Conservation (phyloP, 2,888 invertebrate genomes). For the Ochropacha duplaris region DNA sequence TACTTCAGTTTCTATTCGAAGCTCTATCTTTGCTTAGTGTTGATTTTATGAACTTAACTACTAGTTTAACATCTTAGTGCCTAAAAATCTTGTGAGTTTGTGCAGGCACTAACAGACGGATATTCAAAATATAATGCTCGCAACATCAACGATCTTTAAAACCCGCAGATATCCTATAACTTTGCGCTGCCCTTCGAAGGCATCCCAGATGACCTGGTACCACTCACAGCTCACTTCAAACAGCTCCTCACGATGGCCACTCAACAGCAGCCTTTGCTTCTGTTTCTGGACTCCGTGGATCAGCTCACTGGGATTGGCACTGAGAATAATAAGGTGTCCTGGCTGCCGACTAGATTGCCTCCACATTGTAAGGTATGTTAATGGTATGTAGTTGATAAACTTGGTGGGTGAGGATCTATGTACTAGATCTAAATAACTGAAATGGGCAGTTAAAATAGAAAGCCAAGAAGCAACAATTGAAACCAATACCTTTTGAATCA, state of each 20-base stretch:
- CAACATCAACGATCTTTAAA: not conserved
- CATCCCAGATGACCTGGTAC: slow-evolving; percentile 97
- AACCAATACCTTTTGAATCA: no score
- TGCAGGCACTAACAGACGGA: no score
- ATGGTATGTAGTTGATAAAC: no score
- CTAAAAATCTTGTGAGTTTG: no score
- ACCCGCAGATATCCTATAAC: slow-evolving; percentile 92
- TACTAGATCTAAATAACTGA: no score
- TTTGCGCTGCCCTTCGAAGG: slow-evolving; percentile 95
- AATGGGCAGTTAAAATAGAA: no score
- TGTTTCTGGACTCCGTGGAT: slow-evolving; percentile 98
- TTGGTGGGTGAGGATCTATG: no score
- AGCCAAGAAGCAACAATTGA: no score
- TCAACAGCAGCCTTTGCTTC: slow-evolving; percentile 91
- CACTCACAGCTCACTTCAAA: slow-evolving; percentile 97
- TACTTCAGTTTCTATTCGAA: no score
- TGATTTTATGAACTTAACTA: no score
- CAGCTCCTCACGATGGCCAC: slow-evolving; percentile 93
- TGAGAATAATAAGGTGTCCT: slow-evolving; percentile 97
- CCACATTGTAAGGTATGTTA: slow-evolving; percentile 90
- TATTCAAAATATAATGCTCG: not conserved
- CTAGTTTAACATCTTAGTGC: no score
- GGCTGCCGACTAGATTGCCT: slow-evolving; percentile 96
- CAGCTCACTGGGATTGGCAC: slow-evolving; percentile 95
- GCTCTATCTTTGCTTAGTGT: no score